Base-by-base conservation (phyloP, 2,797 vertebrate genomes). In the Sebastiscus tertius region DNA sequence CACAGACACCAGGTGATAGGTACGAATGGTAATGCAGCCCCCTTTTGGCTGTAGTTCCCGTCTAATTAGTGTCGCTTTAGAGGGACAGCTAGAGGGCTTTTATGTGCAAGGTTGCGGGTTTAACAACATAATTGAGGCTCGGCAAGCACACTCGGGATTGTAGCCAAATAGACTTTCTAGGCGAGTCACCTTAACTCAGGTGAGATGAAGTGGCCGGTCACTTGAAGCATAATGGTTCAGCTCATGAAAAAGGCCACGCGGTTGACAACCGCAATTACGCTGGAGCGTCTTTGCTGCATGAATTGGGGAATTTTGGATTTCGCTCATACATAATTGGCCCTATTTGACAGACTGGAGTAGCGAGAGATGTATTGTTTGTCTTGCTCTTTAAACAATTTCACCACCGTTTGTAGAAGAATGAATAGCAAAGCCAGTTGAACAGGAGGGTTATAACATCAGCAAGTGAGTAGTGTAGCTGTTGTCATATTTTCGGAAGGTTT, bases 41-140 rank as follows among this genome's bases (percentile, higher is more conserved):
- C 76, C 75, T 80, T 79, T 88, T 87, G 78, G 80, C 70, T 86
- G 67, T 76, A 68, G 80, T 86, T 87, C 85, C 73, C 13, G 42
- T 91, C 86, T 94, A 94, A 95, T 95, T 94, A 94, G 88, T 84
- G 89, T 93, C 80, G 56, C 90, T 91, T 91, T 87, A 83, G 82
- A 81, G 73, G 77, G 86, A 86, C 83, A 61, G 75, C 72, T 77
- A 68, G 65, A 86, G 82, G 85, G 85, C 84, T 90, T 93, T 92
- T 93, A 88, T 87, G 80, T 89, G 73, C 79, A 80, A 91, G 85
- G 90, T 88, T 92, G 80, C 85, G 27, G 79, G 88, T 93, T 93
- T 92, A 93, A 94, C 89, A 94, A 85, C 84, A 83, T 92, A 92
- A 94, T 93, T 92, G 87, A 85, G 78, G 82, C 81, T 81, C 54